Evolutionary conservation across 2,888 invertebrate genomes (phyloP), one percentile per base, ranked within the genome.

Genomic region (Myopa tessellatipennis): DNA sequence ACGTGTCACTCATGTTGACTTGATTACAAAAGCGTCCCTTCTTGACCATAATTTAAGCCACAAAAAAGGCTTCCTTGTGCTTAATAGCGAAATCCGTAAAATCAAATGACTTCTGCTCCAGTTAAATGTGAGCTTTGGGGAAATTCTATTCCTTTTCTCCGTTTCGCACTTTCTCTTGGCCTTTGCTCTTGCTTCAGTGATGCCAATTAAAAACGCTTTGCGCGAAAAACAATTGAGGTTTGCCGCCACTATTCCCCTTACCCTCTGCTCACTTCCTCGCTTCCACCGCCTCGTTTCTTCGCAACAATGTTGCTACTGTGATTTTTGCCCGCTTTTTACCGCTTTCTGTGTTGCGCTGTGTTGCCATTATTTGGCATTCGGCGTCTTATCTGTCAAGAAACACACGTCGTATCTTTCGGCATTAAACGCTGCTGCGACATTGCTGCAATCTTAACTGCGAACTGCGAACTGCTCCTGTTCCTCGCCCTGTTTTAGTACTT

Each of bases 321-420:
- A 69, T 69, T 69, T 16, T 34, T 34, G 58, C 14, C 71, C 55
- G 36, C 34, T 40, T 50, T 60, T 60, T 40, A 10, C 38, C n/a
- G n/a, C n/a, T n/a, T n/a, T n/a, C n/a, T n/a, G n/a, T n/a, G n/a
- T n/a, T 26, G 18, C 75, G 58, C 75, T 58, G 75, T 68, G 68
- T 60, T 75, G 75, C 75, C 68, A 75, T 75, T 60, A 68, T 77
- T 65, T 74, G 76, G 72, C 77, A 73, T 78, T 78, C 78, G 83
- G 82, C 82, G 82, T 83, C 85, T 85, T 85, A 85, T 85, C 85
- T 85, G 83, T 82, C 83, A 85, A 84, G 85, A 83, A 85, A 85
- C 85, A 85, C 86, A 85, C 86, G 85, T 84, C 80, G 79, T 80
- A 80, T 81, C 81, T 80, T 80, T 77, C 55, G 74, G 79, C 79